These are phyloP conservation scores for Acrocephalus scirpaceus DNA, from an alignment of 2,797 vertebrate species.

Conservation along the genomic window DNA sequence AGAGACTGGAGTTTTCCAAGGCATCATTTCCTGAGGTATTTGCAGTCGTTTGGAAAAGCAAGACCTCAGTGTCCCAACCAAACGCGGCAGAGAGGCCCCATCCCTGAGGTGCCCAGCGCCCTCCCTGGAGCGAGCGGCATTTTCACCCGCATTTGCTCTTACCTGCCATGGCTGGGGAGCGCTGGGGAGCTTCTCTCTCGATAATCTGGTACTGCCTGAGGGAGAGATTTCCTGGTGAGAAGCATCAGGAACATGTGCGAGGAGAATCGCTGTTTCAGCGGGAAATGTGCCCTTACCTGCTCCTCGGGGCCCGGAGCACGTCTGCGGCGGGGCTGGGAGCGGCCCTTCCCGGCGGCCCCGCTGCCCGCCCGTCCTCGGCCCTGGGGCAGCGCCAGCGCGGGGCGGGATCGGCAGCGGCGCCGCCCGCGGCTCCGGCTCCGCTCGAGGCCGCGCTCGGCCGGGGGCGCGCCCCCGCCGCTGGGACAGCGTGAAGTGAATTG, in stretches of 20 bases:
- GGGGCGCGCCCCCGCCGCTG: not conserved
- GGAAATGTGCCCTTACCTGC: not conserved
- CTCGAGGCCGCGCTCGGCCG: not conserved
- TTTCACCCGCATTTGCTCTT: not conserved
- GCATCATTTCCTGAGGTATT: not conserved
- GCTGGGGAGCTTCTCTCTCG: not conserved
- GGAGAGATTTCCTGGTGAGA: not conserved
- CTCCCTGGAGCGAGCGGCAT: fast-evolving
- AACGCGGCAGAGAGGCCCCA: not conserved
- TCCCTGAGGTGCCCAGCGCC: not conserved
- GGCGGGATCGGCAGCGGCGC: not conserved
- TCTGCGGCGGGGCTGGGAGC: not conserved
- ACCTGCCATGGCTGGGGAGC: conserved; percentile 38
- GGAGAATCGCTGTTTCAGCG: too few species aligned
- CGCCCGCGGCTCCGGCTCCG: not conserved
- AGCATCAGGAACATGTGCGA: fast-evolving
- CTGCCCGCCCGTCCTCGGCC: not conserved
- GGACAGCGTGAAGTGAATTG: not conserved
- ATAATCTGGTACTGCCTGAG: not conserved
- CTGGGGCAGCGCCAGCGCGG: not conserved
- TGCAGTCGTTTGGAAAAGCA: not conserved
- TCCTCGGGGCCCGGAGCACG: not conserved
- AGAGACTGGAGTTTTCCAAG: not conserved
- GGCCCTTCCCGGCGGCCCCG: not conserved
- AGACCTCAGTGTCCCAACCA: not conserved